These are phyloP conservation scores for Meliscaeva auricollis DNA, from an alignment of 2,888 invertebrate species.

Conservation along the genomic window DNA sequence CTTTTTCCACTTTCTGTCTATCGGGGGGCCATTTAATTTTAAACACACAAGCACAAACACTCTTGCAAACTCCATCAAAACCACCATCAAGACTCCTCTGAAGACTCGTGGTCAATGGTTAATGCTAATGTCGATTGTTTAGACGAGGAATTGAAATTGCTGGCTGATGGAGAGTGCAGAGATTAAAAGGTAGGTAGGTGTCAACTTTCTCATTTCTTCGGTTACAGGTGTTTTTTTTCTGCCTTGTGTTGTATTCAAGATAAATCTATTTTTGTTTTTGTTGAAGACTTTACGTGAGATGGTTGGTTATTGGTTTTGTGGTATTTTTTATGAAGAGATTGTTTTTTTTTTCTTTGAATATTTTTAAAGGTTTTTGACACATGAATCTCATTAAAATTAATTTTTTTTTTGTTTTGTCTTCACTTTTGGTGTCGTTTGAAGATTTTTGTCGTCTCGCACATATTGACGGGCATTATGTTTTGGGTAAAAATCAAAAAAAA, in stretches of 20 bases:
- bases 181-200: conserved; percentile 69
- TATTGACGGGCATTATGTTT: too few relatives aligned
- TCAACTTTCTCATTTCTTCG: conserved; percentile 71
- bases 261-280: conserved; percentile 40
- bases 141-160: conserved; percentile 51
- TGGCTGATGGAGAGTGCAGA: conserved; percentile 51
- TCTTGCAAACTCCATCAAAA: background rate
- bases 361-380: conserved; percentile 56
- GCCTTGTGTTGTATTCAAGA: conserved; percentile 38
- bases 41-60: conserved; percentile 22
- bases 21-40: conserved; percentile 54
- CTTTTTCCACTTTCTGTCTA: conserved; percentile 66
- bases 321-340: too few relatives aligned
- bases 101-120: conserved; percentile 59
- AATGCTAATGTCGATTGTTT: conserved; percentile 70
- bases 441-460: conserved; percentile 17
- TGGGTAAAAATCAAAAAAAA: too few relatives aligned
- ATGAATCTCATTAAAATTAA: conserved; percentile 56
- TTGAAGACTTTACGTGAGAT: conserved; percentile 3
- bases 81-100: background rate
- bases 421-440: conserved; percentile 34
- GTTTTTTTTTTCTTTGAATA: conserved; percentile 17
- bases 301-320: conserved; percentile 11
- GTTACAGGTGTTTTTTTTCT: conserved; percentile 49
- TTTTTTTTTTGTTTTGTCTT: conserved; percentile 1